Conservation (phyloP, 2,888 invertebrate species). For the Drymonia ruficornis region DNA sequence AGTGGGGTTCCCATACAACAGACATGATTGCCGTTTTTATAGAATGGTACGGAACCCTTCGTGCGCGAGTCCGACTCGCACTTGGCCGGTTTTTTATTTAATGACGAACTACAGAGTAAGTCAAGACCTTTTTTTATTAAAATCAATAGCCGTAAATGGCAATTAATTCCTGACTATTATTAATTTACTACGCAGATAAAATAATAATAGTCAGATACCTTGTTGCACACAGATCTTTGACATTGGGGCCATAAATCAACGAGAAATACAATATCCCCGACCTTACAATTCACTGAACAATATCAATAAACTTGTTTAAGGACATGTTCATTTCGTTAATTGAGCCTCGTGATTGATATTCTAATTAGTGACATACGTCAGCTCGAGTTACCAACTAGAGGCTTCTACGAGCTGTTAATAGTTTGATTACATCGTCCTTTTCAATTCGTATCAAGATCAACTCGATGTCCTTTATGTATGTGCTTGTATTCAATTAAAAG, state of each 20-base stretch:
- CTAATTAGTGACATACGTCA: constrained; percentile 29
- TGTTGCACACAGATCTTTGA: neutral
- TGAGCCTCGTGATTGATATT: constrained; percentile 38
- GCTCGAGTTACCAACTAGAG: constrained; percentile 19
- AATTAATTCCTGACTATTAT: no score
- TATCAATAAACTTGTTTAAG: constrained; percentile 27
- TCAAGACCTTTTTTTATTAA: no score
- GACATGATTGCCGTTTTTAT: no score
- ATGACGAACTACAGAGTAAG: no score
- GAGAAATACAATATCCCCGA: constrained; percentile 9
- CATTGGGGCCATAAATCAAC: neutral
- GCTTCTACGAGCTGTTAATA: constrained; percentile 25
- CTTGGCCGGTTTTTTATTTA: no score
- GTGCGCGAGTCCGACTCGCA: no score
- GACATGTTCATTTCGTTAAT: constrained; percentile 29
- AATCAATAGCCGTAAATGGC: no score
- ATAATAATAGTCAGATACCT: no score
- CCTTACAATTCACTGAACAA: constrained; percentile 22
- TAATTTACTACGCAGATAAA: no score
- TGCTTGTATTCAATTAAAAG: neutral
- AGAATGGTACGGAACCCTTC: no score
- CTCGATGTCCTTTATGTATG: neutral
- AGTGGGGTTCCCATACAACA: no score
- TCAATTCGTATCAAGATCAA: constrained; percentile 22
- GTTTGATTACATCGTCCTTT: constrained; percentile 38